Base-by-base conservation (phyloP, 2,113 vertebrate species). In the Mastomys natalensis region DNA sequence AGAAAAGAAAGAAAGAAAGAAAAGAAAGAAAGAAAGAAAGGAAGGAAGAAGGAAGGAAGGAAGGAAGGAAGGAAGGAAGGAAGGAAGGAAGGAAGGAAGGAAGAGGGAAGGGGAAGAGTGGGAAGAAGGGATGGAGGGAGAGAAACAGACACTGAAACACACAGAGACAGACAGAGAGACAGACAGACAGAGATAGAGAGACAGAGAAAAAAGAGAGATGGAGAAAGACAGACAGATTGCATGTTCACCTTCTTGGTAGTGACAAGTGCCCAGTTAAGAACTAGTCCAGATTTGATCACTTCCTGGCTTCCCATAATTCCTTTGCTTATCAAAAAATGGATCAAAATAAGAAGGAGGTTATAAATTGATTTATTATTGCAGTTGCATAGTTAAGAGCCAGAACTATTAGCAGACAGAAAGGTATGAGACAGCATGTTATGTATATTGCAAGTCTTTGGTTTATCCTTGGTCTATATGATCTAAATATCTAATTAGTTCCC, bases 401-500 rank as follows among this genome's bases (percentile, higher is more conserved):
- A 34, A 92, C 53, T 81, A 62, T 24, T 51, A 66, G 40, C 26
- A 68, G 19, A 19, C 74, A 40, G 37, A n/a, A 66, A 62, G 21
- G 7, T 24, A 12, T n/a, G 24, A 58, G 11, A 34, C 81, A 64
- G 51, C 45, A 8, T 70, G 5, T 40, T 90, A 15, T 58, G n/a
- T 74, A 4, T 45, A 31, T 43, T 21, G 43, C 34, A 55, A 24
- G 21, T 24, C 8, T 51, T 85, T 90, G n/a, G 4, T 40, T 51
- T 58, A 66, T 4, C 8, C 58, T 87, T 90, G n/a, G 3, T 40
- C 58, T 58, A 66, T 4, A 45, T 43, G 48, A 77, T 86, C 37
- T 62, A 19, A 90, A 94, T 85, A 60, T 24, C 73, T 80, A 82
- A 84, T 82, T 72, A 96, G 62, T 2, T 89, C 78, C n/a, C 81